Base-by-base conservation (phyloP, 1,140 invertebrate genomes). In the Leptopilina clavipes region DNA sequence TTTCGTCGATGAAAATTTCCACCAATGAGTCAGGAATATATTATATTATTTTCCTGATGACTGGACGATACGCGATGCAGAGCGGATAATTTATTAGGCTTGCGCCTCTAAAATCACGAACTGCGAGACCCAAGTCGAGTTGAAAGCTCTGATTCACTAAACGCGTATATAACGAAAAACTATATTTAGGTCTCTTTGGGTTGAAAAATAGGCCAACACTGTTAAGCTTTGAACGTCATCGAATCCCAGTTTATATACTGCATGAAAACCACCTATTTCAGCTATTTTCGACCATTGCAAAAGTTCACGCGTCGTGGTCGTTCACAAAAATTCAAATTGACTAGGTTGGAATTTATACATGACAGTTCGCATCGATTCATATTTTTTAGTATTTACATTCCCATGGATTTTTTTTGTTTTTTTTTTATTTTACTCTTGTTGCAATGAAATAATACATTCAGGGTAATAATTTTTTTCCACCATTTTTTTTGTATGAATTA, bases 151-250 rank as follows among this genome's bases (percentile, higher is more conserved):
- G 81, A 79, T 79, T 81, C 77, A 79, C 70, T 72, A 76, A 73
- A 76, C 73, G 25, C 25, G 25, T 31, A 31, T 31, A 31, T 31
- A 31, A 31, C 25, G 25, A 76, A 74, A 45, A 72, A 77, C 87
- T 90, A 90, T 87, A 88, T 89, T 86, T 90, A 90, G 85, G 74
- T 48, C 72, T 72, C 74, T 56, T 73, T 65, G 74, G 37, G 37
- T 31, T 31, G 82, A 84, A 86, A 91, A 91, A 90, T 90, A 91
- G 90, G 90, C 86, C 90, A n/a, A 91, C 70, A 91, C 70, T 84
- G 25, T 31, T 31, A n/a, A 82, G 82, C 85, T 87, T 84, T 31
- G 25, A 84, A 89, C 88, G 85, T 86, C 83, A 86, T 75, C 73
- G 78, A 78, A 81, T 86, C 84, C 83, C 87, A 79, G 78, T 86